Conservation (phyloP, 2,797 vertebrate species). For the Neoniphon sammara region DNA sequence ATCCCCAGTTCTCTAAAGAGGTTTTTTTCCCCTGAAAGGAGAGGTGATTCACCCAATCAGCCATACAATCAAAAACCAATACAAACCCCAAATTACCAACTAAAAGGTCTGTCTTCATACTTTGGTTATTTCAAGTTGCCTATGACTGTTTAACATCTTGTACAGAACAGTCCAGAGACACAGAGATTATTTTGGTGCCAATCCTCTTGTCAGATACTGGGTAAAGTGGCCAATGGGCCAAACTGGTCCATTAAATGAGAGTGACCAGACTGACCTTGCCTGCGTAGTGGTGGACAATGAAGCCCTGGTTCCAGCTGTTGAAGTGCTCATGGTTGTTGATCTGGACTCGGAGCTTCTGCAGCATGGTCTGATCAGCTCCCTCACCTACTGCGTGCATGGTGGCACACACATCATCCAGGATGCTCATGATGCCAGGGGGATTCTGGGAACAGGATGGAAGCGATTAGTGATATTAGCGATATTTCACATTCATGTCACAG, state of each 20-base stretch:
- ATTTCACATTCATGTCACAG: neutral
- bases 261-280: constrained; percentile 88
- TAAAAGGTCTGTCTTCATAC: too few species aligned
- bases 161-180: too few species aligned
- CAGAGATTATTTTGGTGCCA: too few species aligned
- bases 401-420: constrained; percentile 97
- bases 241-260: neutral
- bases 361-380: constrained; percentile 96
- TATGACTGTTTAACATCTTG: too few species aligned
- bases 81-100: too few species aligned
- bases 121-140: too few species aligned
- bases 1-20: too few species aligned
- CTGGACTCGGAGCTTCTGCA: constrained; percentile 95
- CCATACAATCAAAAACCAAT: too few species aligned
- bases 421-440: constrained; percentile 96
- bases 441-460: constrained; percentile 80
- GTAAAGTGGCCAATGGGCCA: too few species aligned
- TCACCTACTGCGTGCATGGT: constrained; percentile 98
- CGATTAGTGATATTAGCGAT: neutral
- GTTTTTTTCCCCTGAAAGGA: too few species aligned
- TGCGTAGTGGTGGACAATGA: constrained; percentile 98
- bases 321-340: constrained; percentile 97
- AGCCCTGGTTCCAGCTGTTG: constrained; percentile 99
- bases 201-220: too few species aligned
- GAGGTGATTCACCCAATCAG: too few species aligned